phyloP scores from a whole-genome alignment of 2,888 invertebrate species.

The Parnassius orleans region DNA sequence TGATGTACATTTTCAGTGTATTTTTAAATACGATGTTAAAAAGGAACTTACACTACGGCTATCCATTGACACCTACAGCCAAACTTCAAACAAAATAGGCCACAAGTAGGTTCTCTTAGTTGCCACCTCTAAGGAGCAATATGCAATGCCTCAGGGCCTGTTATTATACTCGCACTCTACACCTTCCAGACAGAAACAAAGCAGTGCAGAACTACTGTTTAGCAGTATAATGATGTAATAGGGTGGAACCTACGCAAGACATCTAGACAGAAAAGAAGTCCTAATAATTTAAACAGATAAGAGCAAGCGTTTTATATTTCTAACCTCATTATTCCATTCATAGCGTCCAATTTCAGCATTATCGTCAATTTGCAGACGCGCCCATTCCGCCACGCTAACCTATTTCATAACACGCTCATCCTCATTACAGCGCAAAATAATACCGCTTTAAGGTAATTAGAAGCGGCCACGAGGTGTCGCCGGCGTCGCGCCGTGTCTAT shows the following conservation, averaged over 20 bases:
- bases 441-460: slow-evolving; percentile 16
- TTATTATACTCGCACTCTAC: too few species aligned
- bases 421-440: slow-evolving; percentile 15
- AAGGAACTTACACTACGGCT: background rate
- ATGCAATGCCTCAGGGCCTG: too few species aligned
- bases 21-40: too few species aligned
- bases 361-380: slow-evolving; percentile 12
- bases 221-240: too few species aligned
- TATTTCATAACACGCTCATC: slow-evolving; percentile 17
- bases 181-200: too few species aligned
- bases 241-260: too few species aligned
- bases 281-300: too few species aligned
- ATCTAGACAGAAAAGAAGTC: too few species aligned
- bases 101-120: too few species aligned
- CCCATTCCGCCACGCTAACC: slow-evolving; percentile 20
- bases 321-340: slow-evolving; percentile 2
- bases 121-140: too few species aligned
- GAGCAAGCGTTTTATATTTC: too few species aligned
- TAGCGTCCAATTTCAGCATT: slow-evolving; percentile 13
- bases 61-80: background rate
- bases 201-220: too few species aligned
- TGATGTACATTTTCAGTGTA: slow-evolving; percentile 1
- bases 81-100: background rate
- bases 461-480: slow-evolving; percentile 13
- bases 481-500: slow-evolving; percentile 7